Percentiles rank a stretch among this genome's conserved stretches.
Conservation (phyloP, 2,113 vertebrate genomes). For the Mastomys natalensis region DNA sequence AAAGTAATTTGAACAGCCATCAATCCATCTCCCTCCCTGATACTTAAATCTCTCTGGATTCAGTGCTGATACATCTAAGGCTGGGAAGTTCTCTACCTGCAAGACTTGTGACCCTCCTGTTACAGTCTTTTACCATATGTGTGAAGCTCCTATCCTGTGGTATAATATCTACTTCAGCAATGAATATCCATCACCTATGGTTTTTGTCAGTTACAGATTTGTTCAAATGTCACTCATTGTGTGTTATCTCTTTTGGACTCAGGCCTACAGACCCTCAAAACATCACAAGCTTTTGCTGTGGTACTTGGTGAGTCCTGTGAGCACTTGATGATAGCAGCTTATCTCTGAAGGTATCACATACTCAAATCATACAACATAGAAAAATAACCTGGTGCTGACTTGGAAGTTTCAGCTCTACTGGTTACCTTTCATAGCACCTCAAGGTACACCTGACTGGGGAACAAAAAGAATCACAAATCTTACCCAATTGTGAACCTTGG, state of each 20-base stretch:
- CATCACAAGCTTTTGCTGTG: background rate
- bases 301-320: background rate
- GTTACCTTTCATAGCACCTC: background rate
- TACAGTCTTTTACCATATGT: background rate
- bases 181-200: accelerated
- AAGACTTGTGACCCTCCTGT: background rate
- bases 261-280: background rate
- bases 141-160: background rate
- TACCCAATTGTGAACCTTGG: background rate
- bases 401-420: background rate
- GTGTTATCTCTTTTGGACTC: background rate
- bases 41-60: background rate
- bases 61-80: accelerated
- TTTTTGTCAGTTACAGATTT: background rate
- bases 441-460: background rate
- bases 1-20: background rate
- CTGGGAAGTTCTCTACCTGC: background rate
- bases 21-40: background rate
- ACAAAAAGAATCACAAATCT: background rate
- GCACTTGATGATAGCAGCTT: background rate
- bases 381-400: background rate
- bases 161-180: background rate
- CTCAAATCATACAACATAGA: background rate
- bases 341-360: background rate
- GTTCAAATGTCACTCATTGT: background rate